Base-by-base conservation (phyloP, 2,888 invertebrate species). In the Cephus pygmeus region DNA sequence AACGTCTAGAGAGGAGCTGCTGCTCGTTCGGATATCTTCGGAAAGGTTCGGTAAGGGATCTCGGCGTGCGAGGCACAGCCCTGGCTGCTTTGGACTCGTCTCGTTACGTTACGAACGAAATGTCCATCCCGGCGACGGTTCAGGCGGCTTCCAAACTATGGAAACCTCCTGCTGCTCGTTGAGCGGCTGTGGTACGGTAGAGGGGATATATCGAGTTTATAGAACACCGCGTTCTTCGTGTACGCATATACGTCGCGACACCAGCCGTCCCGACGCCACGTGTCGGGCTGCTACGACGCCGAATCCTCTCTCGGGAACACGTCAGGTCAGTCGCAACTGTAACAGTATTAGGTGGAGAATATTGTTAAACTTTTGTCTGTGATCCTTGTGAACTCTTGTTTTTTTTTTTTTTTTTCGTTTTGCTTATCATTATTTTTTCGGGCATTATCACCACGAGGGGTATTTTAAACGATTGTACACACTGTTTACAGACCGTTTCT, bases 201-300 rank as follows among this genome's bases (percentile, higher is more conserved):
- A 78, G 31, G 69, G 69, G 68, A 76, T 34, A 69, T 69, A 69
- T 69, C 80, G 83, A 81, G 79, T 81, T 79, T 80, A 81, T 80
- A 83, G 82, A 77, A 69, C 30, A 71, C 74, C 12, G 74, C 35
- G 74, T 74, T 35, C 31, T 12, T n/a, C 71, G 81, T 75, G 35
- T 78, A 71, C 34, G 71, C 56, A 34, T 31, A 73, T 73, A 31
- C 84, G 80, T 79, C 82, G 78, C 85, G 85, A 85, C 85, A 85
- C 84, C 83, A 83, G 85, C 80, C 86, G 85, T 83, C 81, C 77
- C 81, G 81, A 84, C 84, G 85, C 85, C 88, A 88, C 87, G 87
- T 88, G 88, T 82, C 11, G 71, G 71, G 23, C 31, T 71, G 31
- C 33, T 31, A 31, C 71, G 71, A 31, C 71, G 31, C 71, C 12